Conservation (phyloP, 2,888 invertebrate genomes). For the Cataglyphis rosenhaueri region DNA sequence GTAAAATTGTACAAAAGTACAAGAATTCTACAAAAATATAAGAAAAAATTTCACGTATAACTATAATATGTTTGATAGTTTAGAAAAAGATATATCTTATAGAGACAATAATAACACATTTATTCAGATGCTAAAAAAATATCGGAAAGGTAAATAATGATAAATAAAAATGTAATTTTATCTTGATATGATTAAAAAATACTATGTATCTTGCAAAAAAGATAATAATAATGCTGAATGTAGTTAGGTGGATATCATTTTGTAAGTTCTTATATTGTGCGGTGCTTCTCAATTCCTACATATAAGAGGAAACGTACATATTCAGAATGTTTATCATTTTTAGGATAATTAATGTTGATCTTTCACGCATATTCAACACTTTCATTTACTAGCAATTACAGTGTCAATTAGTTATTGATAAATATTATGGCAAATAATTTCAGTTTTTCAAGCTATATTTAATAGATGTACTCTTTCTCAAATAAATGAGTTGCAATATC, state of each 20-base stretch:
- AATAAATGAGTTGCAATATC: conserved; percentile 64
- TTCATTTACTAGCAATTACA: conserved; percentile 14
- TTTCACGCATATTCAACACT: conserved; percentile 42
- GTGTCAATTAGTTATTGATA: not conserved
- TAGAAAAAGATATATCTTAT: not conserved
- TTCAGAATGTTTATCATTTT: conserved; percentile 76
- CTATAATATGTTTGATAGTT: not conserved
- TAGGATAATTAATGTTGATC: conserved; percentile 42
- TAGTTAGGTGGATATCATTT: conserved; percentile 76
- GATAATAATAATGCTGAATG: conserved; percentile 74
- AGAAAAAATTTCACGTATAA: conserved; percentile 15
- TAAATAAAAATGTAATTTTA: conserved; percentile 20
- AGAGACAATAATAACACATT: not conserved
- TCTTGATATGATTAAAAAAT: not conserved
- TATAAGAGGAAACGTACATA: conserved; percentile 85
- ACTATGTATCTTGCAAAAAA: conserved; percentile 37
- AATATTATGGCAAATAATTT: conserved; percentile 31
- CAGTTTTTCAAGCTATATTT: conserved; percentile 43
- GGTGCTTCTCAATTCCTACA: conserved; percentile 65
- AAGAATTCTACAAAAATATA: conserved; percentile 1
- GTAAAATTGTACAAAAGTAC: conserved; percentile 30
- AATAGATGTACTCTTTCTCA: conserved; percentile 48
- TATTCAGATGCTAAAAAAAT: not conserved
- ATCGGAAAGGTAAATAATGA: conserved; percentile 9
- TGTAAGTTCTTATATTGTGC: conserved; percentile 71